These are phyloP conservation scores for Toxonevra muliebris DNA, from an alignment of 2,888 invertebrate species.

Conservation along the genomic window DNA sequence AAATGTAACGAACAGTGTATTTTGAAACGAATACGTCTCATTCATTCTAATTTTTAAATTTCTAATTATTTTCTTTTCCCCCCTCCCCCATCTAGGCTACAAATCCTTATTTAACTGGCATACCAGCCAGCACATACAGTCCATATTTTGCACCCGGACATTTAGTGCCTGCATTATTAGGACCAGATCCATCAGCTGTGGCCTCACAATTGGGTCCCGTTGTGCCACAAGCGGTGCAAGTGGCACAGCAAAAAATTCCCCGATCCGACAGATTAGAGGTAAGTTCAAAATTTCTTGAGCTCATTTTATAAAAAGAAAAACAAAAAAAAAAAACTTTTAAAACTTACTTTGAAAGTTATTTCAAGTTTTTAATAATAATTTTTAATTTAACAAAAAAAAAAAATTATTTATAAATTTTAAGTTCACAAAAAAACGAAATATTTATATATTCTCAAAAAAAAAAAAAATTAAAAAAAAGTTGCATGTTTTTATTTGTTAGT, in stretches of 20 bases:
- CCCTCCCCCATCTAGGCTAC: constrained; percentile 72
- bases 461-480: constrained; percentile 6
- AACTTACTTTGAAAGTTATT: too few species aligned
- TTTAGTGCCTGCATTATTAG: constrained; percentile 89
- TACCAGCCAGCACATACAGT: constrained; percentile 90
- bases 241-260: constrained; percentile 93
- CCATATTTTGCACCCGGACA: constrained; percentile 90
- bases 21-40: too few species aligned
- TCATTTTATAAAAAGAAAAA: not conserved
- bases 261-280: constrained; percentile 97
- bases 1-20: too few species aligned
- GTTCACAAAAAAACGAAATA: constrained; percentile 1
- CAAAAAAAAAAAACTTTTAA: not conserved
- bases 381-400: constrained; percentile 13
- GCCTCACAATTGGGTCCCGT: constrained; percentile 82
- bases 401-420: constrained; percentile 22
- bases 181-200: constrained; percentile 83
- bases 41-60: too few species aligned
- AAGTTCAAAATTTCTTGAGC: constrained; percentile 64
- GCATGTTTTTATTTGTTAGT: constrained; percentile 4
- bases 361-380: too few species aligned
- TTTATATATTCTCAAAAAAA: not conserved
- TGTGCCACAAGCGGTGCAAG: constrained; percentile 85
- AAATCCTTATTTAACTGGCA: constrained; percentile 91
- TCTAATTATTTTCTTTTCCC: constrained; percentile 4